Base-by-base conservation (phyloP, 2,113 vertebrate genomes). In the Petroica traversi region DNA sequence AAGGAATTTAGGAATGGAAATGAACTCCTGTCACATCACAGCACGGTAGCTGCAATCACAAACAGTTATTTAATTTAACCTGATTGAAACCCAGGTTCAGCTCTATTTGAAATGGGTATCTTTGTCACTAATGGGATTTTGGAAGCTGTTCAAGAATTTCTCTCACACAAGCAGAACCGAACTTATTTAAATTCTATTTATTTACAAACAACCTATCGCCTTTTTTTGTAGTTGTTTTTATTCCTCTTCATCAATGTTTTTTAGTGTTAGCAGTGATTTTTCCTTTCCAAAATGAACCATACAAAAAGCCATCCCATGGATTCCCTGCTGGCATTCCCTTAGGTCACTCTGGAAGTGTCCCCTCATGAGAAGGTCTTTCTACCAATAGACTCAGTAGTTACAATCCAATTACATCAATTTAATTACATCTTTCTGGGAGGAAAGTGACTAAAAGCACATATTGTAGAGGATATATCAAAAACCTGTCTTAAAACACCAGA, bases 1-100 rank as follows among this genome's bases (percentile, higher is more conserved):
- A 48, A 90, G 59, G 34, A 94, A 86, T 85, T 83, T 58, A 89
- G 64, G 72, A 81, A 80, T 66, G 58, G 68, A 89, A 95, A 92
- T 74, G 12, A 92, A 74, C 76, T 76, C 72, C 94, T 84, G 76
- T 57, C 72, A 88, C 51, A 92, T 71, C 76, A 87, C 46, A 79
- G 75, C 74, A 54, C 8, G 2, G 34, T 38, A 54, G 14, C 33
- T 89, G 76, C 73, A 80, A 52, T 74, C 87, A 80, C 33, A 80
- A 86, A 55, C 22, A 51, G 76, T 71, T 74, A 69, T 77, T 89
- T 92, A 76, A 92, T 96, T 80, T 94, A 81, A 69, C 68, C 59
- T 55, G 55, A 71, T 71, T 73, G 59, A 84, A 80, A 80, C 10
- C 1, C 41, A 63, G 63, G 69, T 76, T 73, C 41, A 55, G 72